These are phyloP conservation scores for Sarotherodon lohbergeri DNA, from an alignment of 2,113 vertebrate genomes.

Conservation along the genomic window DNA sequence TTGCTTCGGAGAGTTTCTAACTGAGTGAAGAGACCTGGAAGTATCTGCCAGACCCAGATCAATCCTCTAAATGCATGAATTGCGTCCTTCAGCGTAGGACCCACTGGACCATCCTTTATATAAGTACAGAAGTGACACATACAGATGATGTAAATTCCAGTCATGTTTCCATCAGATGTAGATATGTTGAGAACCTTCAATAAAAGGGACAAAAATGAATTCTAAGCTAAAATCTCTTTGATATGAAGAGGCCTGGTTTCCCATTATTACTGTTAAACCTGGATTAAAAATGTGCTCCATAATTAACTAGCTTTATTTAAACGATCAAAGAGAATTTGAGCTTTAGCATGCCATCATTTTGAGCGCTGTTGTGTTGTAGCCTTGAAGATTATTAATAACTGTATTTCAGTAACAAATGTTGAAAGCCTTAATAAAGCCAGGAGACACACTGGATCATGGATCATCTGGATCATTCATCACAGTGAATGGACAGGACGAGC, in stretches of 20 bases:
- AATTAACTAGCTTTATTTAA: not conserved
- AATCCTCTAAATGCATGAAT: not conserved
- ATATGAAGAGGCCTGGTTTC: not conserved
- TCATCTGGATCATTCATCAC: not conserved
- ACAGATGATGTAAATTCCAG: not conserved
- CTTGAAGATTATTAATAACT: not conserved
- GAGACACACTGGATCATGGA: not conserved
- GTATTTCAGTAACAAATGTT: not conserved
- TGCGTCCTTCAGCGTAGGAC: not conserved
- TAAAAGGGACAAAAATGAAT: not conserved
- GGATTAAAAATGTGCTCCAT: not conserved
- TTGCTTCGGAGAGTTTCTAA: not conserved
- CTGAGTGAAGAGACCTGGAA: not conserved
- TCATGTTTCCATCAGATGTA: fast-evolving
- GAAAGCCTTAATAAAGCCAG: not conserved
- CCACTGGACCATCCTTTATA: not conserved
- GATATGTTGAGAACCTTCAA: not conserved
- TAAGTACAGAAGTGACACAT: not conserved
- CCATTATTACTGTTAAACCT: not conserved
- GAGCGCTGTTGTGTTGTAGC: not conserved
- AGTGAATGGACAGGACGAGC: not conserved
- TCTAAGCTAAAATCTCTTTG: not conserved
- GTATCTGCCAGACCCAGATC: not conserved
- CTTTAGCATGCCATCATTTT: not conserved
- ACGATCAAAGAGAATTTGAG: not conserved